Evolutionary conservation across 2,113 vertebrate genomes (phyloP).

Genomic region (Sciurus niger): DNA sequence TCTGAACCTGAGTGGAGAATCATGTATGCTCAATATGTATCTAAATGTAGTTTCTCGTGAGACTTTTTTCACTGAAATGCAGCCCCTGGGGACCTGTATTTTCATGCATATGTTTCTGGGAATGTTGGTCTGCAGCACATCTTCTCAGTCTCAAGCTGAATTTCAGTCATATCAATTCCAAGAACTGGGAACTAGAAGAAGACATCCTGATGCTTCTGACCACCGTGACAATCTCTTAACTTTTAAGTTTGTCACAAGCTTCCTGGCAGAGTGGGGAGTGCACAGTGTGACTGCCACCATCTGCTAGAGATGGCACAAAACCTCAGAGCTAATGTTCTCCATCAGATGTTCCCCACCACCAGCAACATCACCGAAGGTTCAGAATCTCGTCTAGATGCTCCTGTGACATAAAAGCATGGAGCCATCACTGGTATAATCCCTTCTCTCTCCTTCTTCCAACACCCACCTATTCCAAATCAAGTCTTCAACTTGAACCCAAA

Average conservation of each 20-base stretch:
- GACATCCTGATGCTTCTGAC: neutral
- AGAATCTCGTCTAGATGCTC: neutral
- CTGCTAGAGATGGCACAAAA: neutral
- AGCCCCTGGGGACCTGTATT: neutral
- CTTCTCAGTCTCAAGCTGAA: neutral
- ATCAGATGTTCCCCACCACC: neutral
- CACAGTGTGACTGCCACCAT: neutral
- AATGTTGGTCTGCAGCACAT: neutral
- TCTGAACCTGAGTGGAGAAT: neutral
- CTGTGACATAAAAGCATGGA: neutral
- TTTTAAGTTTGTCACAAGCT: neutral
- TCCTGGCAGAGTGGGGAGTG: neutral
- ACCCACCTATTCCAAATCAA: neutral
- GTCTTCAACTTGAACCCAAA: neutral
- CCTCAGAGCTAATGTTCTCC: neutral
- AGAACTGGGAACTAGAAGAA: neutral
- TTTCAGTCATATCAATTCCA: neutral
- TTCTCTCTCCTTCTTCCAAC: neutral
- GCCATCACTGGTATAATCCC: neutral
- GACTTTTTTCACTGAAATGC: neutral
- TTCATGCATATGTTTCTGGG: neutral
- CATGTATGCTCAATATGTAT: neutral
- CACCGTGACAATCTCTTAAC: neutral
- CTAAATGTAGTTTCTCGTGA: neutral
- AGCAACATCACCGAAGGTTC: neutral